Evolutionary conservation across 92 coral and sea anemone genomes (phyloP), one percentile per base, ranked within the genome.

Genomic region (Galaxea fascicularis): DNA sequence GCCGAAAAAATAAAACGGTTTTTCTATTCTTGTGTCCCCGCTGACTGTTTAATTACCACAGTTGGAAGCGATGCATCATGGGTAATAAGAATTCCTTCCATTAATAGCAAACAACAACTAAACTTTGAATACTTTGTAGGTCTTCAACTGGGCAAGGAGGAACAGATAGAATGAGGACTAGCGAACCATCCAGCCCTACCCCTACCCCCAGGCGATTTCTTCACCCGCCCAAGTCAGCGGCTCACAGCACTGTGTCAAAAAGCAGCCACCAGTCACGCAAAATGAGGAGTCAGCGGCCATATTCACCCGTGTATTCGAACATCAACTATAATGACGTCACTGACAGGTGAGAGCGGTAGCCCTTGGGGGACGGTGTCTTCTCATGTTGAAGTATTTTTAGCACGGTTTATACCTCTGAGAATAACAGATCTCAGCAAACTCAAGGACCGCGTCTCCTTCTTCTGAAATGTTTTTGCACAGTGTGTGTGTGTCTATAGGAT

Each of bases 291-390:
- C 89, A 93, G 25, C 93, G 99, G 20, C 99, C 99, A 20, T 96
- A 90, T 78, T 96, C 99, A 49, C 98, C 99, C 0, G 88, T 94
- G 16, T 94, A 86, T 86, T 89, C 95, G 1, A 96, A 96, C 52
- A 92, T 96, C 44, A 94, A 92, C 83, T 92, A 86, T 52, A 89
- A 88, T n/a, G 96, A 94, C 76, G 90, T 90, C 68, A 83, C 90
- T 4, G 94, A 92, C 89, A 96, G 98, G 98, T 94, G 80, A 45
- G 69, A 29, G 16, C 16, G 24, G 7, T 56, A 4, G 16, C n/a
- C 8, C 14, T 7, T 56, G n/a, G 6, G 6, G 41, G 41, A 6
- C 41, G 41, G 41, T 35, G 41, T 6, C 41, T 35, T 6, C 2
- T 35, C 41, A 35, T 35, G 6, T 6, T 35, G 41, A 6, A 35